A percentile compares a stretch with the other conserved stretches of the same genome.
Conservation (phyloP, 2,113 vertebrate genomes). For the Notechis scutatus region DNA sequence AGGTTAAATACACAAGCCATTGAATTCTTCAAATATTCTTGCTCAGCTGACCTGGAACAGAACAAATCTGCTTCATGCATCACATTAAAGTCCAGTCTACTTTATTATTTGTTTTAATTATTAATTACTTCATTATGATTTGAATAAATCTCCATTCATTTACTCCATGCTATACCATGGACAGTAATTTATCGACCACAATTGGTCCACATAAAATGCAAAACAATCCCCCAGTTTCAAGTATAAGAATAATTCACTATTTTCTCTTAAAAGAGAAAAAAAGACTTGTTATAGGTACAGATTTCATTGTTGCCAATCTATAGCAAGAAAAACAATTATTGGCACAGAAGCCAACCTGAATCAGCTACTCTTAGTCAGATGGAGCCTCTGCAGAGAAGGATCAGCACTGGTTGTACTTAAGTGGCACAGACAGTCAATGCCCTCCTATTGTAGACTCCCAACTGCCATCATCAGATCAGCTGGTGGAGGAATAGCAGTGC, state of each 20-base stretch:
- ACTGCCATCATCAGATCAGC: background rate
- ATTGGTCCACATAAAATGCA: background rate
- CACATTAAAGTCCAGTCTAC: background rate
- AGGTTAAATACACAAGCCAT: background rate
- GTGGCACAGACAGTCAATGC: background rate
- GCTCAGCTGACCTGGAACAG: background rate
- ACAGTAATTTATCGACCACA: background rate
- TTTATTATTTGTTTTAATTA: background rate
- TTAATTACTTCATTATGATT: background rate
- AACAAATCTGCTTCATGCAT: background rate
- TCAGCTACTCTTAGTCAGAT: background rate
- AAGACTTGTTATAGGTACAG: background rate
- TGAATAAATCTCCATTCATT: background rate
- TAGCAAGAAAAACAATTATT: background rate
- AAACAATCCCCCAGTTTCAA: background rate
- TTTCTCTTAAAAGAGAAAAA: background rate
- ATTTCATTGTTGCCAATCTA: background rate
- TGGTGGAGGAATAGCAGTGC: background rate
- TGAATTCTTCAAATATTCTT: background rate
- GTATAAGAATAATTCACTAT: background rate
- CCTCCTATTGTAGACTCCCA: background rate
- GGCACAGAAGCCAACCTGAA: background rate
- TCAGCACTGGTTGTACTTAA: background rate
- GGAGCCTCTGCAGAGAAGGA: background rate
- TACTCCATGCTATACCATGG: background rate